These are phyloP conservation scores for Zaprionus taronus DNA, from an alignment of 1,140 invertebrate genomes.

Conservation along the genomic window DNA sequence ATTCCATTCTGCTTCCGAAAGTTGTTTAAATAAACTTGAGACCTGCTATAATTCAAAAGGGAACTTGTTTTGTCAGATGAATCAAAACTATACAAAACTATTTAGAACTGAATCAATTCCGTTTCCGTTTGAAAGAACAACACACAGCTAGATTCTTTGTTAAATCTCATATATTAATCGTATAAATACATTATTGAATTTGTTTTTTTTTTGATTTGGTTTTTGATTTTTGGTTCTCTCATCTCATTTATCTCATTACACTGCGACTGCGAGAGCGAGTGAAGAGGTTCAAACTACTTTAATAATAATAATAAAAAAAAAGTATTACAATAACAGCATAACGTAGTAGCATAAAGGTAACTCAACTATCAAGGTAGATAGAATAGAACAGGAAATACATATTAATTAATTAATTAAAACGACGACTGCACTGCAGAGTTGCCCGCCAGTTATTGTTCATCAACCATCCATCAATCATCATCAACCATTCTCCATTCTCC, in stretches of 20 bases:
- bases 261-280: slow-evolving; percentile 42
- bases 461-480: not conserved
- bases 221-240: slow-evolving; percentile 41
- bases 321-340: slow-evolving; percentile 83
- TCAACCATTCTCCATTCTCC: not conserved
- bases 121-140: not conserved
- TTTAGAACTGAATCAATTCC: too few relatives aligned
- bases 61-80: too few relatives aligned
- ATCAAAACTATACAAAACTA: too few relatives aligned
- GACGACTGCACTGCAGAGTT: slow-evolving; percentile 69
- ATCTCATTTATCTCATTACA: slow-evolving; percentile 36
- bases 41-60: too few relatives aligned
- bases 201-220: slow-evolving; percentile 56
- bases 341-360: slow-evolving; percentile 79
- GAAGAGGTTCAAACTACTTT: slow-evolving; percentile 67
- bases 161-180: slow-evolving; percentile 81
- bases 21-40: too few relatives aligned
- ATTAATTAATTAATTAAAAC: slow-evolving; percentile 81
- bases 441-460: slow-evolving; percentile 25
- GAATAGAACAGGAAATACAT: slow-evolving; percentile 82
- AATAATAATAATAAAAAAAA: slow-evolving; percentile 76
- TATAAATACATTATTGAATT: slow-evolving; percentile 82
- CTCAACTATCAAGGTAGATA: slow-evolving; percentile 82
- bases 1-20: too few relatives aligned
- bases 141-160: slow-evolving; percentile 40